Conservation (phyloP, 2,888 invertebrate species). For the Adelognathus sp. region DNA sequence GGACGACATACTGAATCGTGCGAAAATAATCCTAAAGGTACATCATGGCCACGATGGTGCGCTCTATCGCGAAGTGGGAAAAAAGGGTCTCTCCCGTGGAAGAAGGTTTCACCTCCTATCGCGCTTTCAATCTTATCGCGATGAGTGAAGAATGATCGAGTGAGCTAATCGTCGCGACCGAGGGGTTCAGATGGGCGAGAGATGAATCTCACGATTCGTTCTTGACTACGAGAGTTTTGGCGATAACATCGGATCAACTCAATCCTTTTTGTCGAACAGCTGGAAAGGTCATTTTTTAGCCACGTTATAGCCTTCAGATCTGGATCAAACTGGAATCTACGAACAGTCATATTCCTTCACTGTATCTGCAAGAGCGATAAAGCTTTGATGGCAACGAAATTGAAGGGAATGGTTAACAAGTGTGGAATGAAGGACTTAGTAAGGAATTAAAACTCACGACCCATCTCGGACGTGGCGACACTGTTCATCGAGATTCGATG, state of each 20-base stretch:
- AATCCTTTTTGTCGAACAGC: neutral
- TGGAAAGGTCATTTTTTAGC: conserved; percentile 19
- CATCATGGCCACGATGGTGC: neutral
- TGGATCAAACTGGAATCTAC: no score
- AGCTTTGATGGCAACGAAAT: neutral
- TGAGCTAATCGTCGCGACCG: conserved; percentile 19
- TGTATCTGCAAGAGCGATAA: neutral
- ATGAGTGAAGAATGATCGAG: conserved; percentile 28
- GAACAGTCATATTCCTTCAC: no score
- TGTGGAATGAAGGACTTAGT: neutral
- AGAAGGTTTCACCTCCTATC: neutral
- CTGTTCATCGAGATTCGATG: no score
- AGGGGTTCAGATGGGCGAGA: neutral
- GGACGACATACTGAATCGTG: neutral
- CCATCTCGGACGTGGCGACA: no score
- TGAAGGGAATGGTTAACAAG: neutral
- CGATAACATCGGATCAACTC: conserved; percentile 7
- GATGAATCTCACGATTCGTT: conserved; percentile 31
- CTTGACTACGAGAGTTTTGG: neutral
- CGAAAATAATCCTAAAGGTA: neutral
- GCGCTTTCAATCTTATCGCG: conserved; percentile 17
- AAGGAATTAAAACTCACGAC: neutral
- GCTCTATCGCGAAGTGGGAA: neutral
- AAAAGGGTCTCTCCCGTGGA: neutral
- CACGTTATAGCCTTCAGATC: neutral